Percentiles rank a stretch among this genome's conserved stretches.
Evolutionary conservation across 2,113 vertebrate species (phyloP).

Genomic region (Lasiurus cinereus): DNA sequence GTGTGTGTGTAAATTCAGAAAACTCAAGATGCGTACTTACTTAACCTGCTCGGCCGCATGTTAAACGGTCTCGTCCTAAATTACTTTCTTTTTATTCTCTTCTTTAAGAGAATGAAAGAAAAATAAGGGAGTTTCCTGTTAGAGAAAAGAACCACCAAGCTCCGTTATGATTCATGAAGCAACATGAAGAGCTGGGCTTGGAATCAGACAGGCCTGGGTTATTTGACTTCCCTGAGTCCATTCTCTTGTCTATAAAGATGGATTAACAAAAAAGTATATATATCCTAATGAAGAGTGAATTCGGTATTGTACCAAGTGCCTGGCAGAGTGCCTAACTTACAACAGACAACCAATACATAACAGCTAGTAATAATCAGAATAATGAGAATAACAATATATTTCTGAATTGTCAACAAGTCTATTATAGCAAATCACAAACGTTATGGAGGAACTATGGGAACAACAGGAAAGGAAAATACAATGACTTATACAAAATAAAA

Average conservation of each 20-base stretch:
- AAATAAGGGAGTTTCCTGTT: not conserved
- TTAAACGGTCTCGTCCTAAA: not conserved
- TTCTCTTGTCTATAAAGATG: not conserved
- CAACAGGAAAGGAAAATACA: not conserved
- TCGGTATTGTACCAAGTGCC: not conserved
- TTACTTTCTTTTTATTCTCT: not conserved
- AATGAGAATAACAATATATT: not conserved
- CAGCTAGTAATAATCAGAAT: not conserved
- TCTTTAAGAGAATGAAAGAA: conserved; percentile 17
- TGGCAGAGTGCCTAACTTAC: not conserved
- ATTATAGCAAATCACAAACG: not conserved
- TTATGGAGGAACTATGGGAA: not conserved
- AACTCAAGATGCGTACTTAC: not conserved
- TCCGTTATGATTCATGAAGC: not conserved
- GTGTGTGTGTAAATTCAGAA: conserved; percentile 5
- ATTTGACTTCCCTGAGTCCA: not conserved
- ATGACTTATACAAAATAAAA: not conserved
- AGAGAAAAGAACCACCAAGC: not conserved
- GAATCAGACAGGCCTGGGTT: not conserved
- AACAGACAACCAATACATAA: not conserved
- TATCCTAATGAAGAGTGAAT: not conserved
- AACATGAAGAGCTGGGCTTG: not conserved
- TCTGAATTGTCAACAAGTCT: not conserved
- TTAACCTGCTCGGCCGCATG: not conserved
- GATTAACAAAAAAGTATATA: not conserved